Evolutionary conservation across 2,113 vertebrate genomes (phyloP), one percentile per base, ranked within the genome.

Genomic region (Menura novaehollandiae): DNA sequence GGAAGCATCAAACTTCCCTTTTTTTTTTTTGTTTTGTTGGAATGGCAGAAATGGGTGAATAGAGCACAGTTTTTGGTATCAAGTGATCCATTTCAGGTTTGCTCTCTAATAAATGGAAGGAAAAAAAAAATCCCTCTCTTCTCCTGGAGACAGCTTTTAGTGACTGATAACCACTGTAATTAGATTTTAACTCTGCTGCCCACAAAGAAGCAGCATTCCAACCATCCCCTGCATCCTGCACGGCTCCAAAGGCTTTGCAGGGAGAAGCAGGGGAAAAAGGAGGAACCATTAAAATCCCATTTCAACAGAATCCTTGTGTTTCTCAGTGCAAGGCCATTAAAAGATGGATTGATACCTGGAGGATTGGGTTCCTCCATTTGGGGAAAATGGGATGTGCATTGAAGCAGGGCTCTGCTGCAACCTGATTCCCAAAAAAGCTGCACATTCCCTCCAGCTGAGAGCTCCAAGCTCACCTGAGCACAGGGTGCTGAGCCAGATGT

Each of bases 241-340:
- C 94, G 14, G 43, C 75, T 72, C 55, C 78, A 95, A 80, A 56
- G 39, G 30, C 41, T 80, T 59, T 21, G 35, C 43, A 24, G 32
- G 23, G 20, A 63, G 39, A 28, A 43, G 11, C 47, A 11, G 68
- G 44, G 21, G 13, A 5, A 64, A 75, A 62, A 1, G 17, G 49
- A 85, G 53, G 77, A 32, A 33, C 67, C 72, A 81, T 86, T 83
- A 62, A 88, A 94, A 33, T 23, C 89, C 43, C 91, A 87, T 95
- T 93, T 96, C 93, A 90, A 58, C 85, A 91, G 53, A 17, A 66
- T 85, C 46, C 22, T 90, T 53, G 49, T 58, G 41, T 94, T 91
- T 86, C 94, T n/a, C 76, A 27, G 80, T 6, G 16, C 44, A 12
- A 51, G 33, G 2, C 85, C 85, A 82, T 91, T 79, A 66, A 26